A percentile compares a stretch with the other conserved stretches of the same genome.
Conservation (phyloP, 2,113 vertebrate species). For the Oenanthe oenanthe region DNA sequence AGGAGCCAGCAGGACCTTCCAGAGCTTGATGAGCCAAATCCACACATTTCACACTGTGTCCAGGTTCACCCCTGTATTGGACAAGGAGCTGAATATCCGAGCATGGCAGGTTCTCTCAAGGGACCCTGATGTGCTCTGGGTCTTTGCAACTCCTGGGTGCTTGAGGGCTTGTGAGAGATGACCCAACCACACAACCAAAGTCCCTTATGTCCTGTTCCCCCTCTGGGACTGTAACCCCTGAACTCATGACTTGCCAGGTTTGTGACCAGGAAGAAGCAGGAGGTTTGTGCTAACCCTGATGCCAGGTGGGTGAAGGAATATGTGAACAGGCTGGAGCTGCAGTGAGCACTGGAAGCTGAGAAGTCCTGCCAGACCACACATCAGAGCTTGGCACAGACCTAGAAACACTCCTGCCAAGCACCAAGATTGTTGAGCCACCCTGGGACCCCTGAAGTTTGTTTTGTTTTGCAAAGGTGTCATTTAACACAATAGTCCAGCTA, state of each 20-base stretch:
- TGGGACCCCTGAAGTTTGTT: neutral
- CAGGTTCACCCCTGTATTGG: neutral
- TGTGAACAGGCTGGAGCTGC: slow-evolving; percentile 7
- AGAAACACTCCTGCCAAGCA: neutral
- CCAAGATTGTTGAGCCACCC: neutral
- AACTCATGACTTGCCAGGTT: slow-evolving; percentile 16
- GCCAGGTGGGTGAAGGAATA: slow-evolving; percentile 49
- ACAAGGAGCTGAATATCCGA: neutral
- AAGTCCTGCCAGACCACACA: neutral
- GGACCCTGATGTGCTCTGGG: neutral
- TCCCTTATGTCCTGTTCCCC: neutral
- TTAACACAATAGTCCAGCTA: neutral
- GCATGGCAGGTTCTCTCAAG: neutral
- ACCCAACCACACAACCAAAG: neutral
- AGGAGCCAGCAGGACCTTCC: neutral
- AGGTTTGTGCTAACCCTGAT: slow-evolving; percentile 31
- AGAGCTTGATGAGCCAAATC: neutral
- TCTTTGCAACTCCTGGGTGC: neutral
- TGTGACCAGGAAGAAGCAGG: slow-evolving; percentile 3
- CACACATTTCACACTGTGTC: accelerated
- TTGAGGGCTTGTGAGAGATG: neutral
- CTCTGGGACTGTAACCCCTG: neutral
- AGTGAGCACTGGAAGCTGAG: neutral
- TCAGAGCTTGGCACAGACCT: neutral
- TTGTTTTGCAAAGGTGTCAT: neutral